Base-by-base conservation (phyloP, 2,797 vertebrate genomes). In the Myotis findleyi region DNA sequence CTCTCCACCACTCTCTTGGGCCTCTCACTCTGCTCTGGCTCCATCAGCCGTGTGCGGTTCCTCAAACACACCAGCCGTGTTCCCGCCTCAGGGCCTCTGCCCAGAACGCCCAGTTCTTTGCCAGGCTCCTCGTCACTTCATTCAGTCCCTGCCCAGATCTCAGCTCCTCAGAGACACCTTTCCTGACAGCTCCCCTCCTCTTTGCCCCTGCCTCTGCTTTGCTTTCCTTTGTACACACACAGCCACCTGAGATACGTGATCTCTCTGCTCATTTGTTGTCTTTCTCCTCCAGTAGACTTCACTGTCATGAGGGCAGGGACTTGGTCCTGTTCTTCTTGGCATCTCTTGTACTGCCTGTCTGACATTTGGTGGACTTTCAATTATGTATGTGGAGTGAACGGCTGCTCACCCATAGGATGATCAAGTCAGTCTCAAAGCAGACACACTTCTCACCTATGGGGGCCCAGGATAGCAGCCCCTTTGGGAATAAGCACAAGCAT, bases 401-500 rank as follows among this genome's bases (percentile, higher is more conserved):
- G 12, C n/a, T 75, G n/a, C 36, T 87, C 18, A 71, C 81, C 27
- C 76, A 13, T 86, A 81, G 20, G 36, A 72, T 53, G 41, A 2
- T 38, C 71, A 47, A 44, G 25, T 51, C 44, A 33, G 2, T 66
- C 55, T 81, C 44, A 33, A 72, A 62, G 49, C 86, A n/a, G 49
- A 80, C 59, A 81, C 53, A 20, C 59, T 72, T 4, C 64, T 33
- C 71, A 44, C 38, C 30, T 21, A 2, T 4, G 6, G 23, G 20
- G 3, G 30, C 41, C 13, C 2, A 66, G 12, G 55, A 69, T 14
- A 62, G 51, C 33, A 69, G 25, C 80, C 47, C 17, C 16, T 79
- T 91, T 64, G 66, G 41, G 53, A 83, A 71, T 87, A 71, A 30
- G 53, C 47, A 18, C 38, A 55, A 49, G n/a, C 27, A 36, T 89